These are phyloP conservation scores for Lepilemur ruficaudatus DNA, from an alignment of 2,797 vertebrate species.

Conservation along the genomic window DNA sequence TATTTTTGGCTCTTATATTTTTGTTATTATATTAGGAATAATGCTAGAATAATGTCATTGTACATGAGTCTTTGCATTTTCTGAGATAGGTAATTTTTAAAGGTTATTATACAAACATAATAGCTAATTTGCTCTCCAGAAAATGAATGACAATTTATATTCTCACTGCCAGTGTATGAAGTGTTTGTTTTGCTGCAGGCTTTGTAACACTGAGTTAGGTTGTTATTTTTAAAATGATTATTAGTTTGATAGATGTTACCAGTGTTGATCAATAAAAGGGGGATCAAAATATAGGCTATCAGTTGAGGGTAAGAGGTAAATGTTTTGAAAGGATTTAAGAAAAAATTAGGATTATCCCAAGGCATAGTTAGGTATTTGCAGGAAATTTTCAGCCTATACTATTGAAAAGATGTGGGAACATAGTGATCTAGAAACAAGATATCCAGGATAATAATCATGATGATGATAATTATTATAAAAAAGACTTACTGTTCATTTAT, in stretches of 20 bases:
- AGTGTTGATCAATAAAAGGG: background rate
- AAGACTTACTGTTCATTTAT: background rate
- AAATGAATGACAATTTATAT: constrained; percentile 35
- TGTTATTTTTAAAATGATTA: constrained; percentile 12
- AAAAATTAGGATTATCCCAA: background rate
- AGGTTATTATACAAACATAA: background rate
- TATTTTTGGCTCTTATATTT: background rate
- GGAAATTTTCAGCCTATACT: background rate
- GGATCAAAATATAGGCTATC: background rate
- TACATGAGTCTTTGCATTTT: background rate
- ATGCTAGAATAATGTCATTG: background rate
- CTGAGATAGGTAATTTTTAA: background rate
- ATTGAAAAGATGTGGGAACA: background rate
- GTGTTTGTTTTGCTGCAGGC: background rate
- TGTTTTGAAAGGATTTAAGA: background rate
- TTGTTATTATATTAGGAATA: background rate
- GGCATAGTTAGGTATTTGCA: background rate
- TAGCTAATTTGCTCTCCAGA: background rate
- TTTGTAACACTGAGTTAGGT: background rate
- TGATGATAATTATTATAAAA: background rate
- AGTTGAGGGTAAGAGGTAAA: background rate
- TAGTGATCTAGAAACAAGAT: background rate
- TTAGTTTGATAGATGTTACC: background rate
- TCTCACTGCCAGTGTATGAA: background rate
- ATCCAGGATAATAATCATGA: background rate